Evolutionary conservation across 92 coral and sea anemone genomes (phyloP), one percentile per base, ranked within the genome.

Genomic region (Paramuricea clavata): DNA sequence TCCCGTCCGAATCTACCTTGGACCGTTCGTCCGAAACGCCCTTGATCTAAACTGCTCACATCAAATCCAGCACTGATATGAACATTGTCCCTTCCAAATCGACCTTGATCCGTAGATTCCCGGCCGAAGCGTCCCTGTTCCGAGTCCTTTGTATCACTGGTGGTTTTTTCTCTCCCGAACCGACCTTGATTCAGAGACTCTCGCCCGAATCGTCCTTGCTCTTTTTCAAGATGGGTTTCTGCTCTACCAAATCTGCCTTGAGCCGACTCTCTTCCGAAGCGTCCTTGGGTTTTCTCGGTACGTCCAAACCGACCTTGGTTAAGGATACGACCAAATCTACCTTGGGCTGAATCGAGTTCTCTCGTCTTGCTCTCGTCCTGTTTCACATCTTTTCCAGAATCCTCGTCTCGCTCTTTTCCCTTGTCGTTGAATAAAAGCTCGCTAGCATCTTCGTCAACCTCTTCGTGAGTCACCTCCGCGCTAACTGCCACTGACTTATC

Each of bases 301-400:
- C 81, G 59, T 17, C 81, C 81, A 43, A 74, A 74, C 11, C 81
- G 59, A 23, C 81, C 81, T 74, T 74, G 81, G 56, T 39, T 49
- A 2, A 19, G 36, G 21, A 69, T n/a, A 2, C 81, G 81, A n/a
- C 61, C 61, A 78, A 78, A 78, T 36, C 83, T 78, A 17, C 83
- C 83, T 78, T 52, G 83, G 12, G 30, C 61, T 17, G 22, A 13
- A 3, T 78, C 70, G 31, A 23, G 61, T 12, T 78, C 62, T 15
- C 49, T 25, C 7, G 35, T 26, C 5, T 28, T 30, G 0, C 31
- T 17, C 44, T 19, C 83, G 25, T 60, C 36, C 12, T 49, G 42
- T 27, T 74, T 16, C 19, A 27, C 50, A 72, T 8, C 54, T 23
- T 72, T 67, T 27, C 16, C n/a, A n/a, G n/a, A n/a, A n/a, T n/a